Evolutionary conservation across 35 echinoderm and acorn worm genomes (phyloP).

Genomic region (Strongylocentrotus purpuratus): DNA sequence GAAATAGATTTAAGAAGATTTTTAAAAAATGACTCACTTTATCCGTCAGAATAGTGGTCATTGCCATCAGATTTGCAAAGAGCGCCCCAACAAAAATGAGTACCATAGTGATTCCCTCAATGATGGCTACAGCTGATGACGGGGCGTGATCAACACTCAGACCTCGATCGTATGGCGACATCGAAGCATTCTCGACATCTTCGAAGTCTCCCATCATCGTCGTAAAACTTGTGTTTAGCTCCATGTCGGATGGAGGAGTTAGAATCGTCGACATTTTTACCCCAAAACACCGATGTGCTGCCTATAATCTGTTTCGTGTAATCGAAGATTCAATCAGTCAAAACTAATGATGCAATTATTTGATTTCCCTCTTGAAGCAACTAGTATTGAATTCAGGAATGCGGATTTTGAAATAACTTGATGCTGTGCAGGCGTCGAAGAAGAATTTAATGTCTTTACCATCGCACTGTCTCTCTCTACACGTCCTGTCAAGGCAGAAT

Average conservation of each 20-base stretch:
- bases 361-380: not conserved
- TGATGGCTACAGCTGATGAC: constrained; percentile 32
- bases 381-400: not conserved
- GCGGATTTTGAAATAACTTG: not conserved
- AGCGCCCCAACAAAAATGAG: constrained; percentile 31
- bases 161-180: not conserved
- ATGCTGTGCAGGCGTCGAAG: not conserved
- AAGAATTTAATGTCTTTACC: not conserved
- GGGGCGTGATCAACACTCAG: not conserved
- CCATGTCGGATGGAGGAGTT: not conserved
- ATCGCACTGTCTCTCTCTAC: not conserved
- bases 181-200: not conserved
- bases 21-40: not conserved
- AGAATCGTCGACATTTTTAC: not conserved
- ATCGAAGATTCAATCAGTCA: not conserved
- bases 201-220: not conserved
- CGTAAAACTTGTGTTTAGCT: not conserved
- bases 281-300: not conserved
- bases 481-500: not conserved
- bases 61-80: constrained; percentile 32
- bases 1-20: not conserved
- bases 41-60: constrained; percentile 32
- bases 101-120: constrained; percentile 12
- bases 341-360: not conserved
- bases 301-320: not conserved